Conservation (phyloP, 2,113 vertebrate species). For the Regulus satrapa region DNA sequence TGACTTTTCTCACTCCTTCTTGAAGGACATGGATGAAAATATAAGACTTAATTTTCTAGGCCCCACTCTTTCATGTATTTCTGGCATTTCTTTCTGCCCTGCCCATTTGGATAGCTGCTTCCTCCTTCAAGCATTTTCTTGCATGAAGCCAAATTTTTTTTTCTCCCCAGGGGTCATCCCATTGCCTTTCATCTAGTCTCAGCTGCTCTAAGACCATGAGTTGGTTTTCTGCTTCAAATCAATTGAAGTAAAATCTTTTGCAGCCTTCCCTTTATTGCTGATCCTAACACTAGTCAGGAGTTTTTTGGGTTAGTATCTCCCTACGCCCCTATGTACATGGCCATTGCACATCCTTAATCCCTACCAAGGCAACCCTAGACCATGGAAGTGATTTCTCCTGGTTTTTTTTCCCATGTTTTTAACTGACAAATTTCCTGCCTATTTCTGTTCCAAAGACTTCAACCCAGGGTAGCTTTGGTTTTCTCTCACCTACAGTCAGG, state of each 20-base stretch:
- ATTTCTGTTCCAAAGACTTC: background rate
- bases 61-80: background rate
- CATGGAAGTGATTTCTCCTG: background rate
- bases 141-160: background rate
- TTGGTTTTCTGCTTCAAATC: background rate
- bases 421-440: background rate
- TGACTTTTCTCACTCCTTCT: background rate
- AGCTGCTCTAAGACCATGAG: background rate
- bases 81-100: background rate
- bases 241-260: background rate
- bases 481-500: background rate
- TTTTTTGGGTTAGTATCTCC: background rate
- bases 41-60: background rate
- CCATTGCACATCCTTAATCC: background rate
- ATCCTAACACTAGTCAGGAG: background rate
- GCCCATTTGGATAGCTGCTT: background rate
- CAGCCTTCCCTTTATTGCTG: background rate
- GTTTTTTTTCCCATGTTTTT: background rate
- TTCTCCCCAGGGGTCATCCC: background rate
- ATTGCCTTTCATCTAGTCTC: background rate
- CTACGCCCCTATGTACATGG: rapidly evolving
- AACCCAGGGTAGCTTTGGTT: background rate
- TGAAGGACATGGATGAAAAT: background rate
- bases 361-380: background rate
- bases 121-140: background rate